Conservation (phyloP, 1,140 invertebrate species). For the Scaptomyza pallida region DNA sequence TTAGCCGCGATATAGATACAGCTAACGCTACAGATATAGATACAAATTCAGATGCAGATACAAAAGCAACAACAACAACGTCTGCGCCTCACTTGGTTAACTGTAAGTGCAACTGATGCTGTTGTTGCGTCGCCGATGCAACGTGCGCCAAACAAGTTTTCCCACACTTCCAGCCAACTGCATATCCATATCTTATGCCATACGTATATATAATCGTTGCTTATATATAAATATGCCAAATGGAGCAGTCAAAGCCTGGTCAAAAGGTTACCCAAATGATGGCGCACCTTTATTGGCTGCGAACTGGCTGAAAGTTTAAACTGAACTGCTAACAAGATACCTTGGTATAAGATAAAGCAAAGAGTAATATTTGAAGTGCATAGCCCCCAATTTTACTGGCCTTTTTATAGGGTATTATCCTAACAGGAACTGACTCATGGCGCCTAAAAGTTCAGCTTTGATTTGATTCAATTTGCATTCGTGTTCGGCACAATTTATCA, state of each 20-base stretch:
- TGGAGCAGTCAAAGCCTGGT: conserved; percentile 65
- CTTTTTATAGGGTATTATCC: conserved; percentile 23
- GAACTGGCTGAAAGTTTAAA: not conserved
- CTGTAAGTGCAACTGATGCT: conserved; percentile 50
- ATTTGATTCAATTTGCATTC: conserved; percentile 57
- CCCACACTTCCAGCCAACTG: conserved; percentile 47
- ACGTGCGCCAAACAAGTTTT: conserved; percentile 74
- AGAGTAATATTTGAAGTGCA: too few species aligned
- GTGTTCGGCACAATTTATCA: conserved; percentile 53
- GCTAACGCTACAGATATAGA: conserved; percentile 28
- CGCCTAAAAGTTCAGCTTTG: conserved; percentile 31
- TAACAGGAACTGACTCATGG: conserved; percentile 32
- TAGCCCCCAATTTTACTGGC: too few species aligned
- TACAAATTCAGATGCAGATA: conserved; percentile 22
- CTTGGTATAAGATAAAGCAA: not conserved
- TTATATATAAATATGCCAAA: conserved; percentile 39
- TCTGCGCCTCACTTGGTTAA: conserved; percentile 54
- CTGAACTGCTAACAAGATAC: not conserved
- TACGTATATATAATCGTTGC: not conserved
- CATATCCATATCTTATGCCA: conserved; percentile 8
- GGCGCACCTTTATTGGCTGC: conserved; percentile 22
- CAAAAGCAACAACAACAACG: conserved; percentile 38
- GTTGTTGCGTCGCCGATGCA: conserved; percentile 27
- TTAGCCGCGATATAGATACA: conserved; percentile 74
- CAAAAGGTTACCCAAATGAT: conserved; percentile 65